Conservation (phyloP, 2,888 invertebrate species). For the Crepidodera aurea region DNA sequence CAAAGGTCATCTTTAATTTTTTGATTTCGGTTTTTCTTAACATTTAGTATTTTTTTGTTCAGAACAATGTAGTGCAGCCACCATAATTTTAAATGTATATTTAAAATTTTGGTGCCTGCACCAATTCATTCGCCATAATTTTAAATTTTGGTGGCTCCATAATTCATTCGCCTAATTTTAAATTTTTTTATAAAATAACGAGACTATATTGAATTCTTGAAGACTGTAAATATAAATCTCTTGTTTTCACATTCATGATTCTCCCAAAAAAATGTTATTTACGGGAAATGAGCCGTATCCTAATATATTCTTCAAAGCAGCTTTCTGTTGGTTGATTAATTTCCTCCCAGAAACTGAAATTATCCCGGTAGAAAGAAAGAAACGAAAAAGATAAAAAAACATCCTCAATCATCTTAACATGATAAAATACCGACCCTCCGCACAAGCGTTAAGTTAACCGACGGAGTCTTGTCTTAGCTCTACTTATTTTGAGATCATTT, state of each 20-base stretch:
- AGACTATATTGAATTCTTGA: no score
- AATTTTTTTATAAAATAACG: no score
- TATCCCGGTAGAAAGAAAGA: not conserved
- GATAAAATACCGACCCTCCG: slow-evolving; percentile 1
- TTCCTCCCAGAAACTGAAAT: slow-evolving; percentile 3
- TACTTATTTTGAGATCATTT: slow-evolving; percentile 1
- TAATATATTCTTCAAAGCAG: slow-evolving; percentile 2
- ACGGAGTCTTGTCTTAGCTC: not conserved
- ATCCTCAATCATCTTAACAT: slow-evolving; percentile 3
- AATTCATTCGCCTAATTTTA: no score
- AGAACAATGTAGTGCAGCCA: no score
- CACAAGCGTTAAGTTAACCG: not conserved
- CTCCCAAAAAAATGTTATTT: not conserved
- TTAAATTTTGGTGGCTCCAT: no score
- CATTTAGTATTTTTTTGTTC: no score
- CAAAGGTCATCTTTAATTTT: no score
- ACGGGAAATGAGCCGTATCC: slow-evolving; percentile 1
- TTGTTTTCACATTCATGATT: slow-evolving; percentile 1
- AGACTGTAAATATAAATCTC: slow-evolving; percentile 2
- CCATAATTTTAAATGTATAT: no score
- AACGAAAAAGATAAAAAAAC: not conserved
- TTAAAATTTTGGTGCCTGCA: no score
- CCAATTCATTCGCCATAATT: no score
- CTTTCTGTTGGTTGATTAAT: slow-evolving; percentile 5
- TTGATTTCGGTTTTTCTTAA: no score